These are phyloP conservation scores for Parelbella ahira DNA, from an alignment of 2,888 invertebrate species.

Conservation along the genomic window DNA sequence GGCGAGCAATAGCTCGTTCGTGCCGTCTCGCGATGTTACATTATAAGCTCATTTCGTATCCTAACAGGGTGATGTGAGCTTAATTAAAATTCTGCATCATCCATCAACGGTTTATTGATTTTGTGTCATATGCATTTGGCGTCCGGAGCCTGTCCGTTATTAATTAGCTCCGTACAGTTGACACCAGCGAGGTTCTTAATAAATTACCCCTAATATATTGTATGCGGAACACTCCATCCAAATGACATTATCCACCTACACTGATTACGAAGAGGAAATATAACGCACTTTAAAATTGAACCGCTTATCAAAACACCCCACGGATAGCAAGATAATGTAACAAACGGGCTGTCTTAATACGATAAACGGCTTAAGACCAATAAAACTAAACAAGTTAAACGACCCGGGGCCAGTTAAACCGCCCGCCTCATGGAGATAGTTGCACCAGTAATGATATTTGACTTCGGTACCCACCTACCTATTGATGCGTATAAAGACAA, in stretches of 20 bases:
- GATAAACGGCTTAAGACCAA: conserved; percentile 68
- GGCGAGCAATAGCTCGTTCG: neutral
- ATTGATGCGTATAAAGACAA: conserved; percentile 32
- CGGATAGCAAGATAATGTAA: conserved; percentile 52
- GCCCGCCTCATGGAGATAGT: conserved; percentile 46
- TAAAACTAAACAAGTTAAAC: conserved; percentile 76
- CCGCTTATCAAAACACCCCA: conserved; percentile 60
- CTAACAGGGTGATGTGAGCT: conserved; percentile 69
- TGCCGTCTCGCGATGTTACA: conserved; percentile 30
- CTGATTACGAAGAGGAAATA: conserved; percentile 27
- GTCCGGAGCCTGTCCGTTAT: conserved; percentile 51
- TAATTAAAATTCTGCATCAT: conserved; percentile 74
- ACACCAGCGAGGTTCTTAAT: conserved; percentile 32
- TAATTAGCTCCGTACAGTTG: conserved; percentile 55
- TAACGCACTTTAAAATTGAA: conserved; percentile 51
- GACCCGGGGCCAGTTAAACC: conserved; percentile 55
- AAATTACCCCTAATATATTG: conserved; percentile 21
- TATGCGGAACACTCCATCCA: conserved; percentile 18
- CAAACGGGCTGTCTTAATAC: conserved; percentile 64
- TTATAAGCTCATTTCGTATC: conserved; percentile 72
- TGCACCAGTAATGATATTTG: conserved; percentile 49
- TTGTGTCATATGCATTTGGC: conserved; percentile 68
- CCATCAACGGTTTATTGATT: conserved; percentile 74
- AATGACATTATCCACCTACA: conserved; percentile 18
- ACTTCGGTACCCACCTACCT: conserved; percentile 33